These are phyloP conservation scores for Podarcis raffonei DNA, from an alignment of 2,113 vertebrate species.

Conservation along the genomic window DNA sequence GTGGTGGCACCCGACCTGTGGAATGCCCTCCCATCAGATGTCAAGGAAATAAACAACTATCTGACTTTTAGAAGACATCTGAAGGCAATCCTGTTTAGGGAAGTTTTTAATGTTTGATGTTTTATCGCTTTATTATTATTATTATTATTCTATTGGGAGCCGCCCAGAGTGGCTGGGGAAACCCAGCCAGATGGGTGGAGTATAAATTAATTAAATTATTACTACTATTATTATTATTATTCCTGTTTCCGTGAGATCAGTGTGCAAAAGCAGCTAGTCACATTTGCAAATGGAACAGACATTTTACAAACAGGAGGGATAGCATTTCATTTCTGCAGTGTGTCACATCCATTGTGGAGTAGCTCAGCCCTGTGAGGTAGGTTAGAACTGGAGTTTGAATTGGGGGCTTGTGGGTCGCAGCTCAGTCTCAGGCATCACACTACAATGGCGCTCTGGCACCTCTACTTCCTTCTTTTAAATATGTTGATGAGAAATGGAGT, in stretches of 20 bases:
- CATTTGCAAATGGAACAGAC: background rate
- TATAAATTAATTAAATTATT: no score
- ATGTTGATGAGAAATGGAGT: background rate
- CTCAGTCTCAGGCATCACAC: background rate
- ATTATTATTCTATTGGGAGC: no score
- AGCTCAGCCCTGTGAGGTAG: background rate
- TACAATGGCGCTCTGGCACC: background rate
- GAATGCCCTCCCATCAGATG: no score
- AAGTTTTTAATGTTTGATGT: no score
- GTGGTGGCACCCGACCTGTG: no score
- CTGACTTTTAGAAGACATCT: no score
- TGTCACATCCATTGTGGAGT: background rate
- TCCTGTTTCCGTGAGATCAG: background rate
- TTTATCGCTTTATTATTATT: no score
- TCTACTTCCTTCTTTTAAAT: background rate
- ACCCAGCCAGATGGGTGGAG: no score
- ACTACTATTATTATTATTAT: no score
- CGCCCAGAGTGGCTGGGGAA: no score
- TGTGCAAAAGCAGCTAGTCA: background rate
- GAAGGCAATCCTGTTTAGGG: no score
- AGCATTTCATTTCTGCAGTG: background rate
- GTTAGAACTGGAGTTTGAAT: background rate
- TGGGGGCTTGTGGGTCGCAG: background rate
- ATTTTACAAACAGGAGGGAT: background rate
- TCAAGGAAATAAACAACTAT: no score